These are phyloP conservation scores for Eristalinus sepulchralis DNA, from an alignment of 2,888 invertebrate species.

Conservation along the genomic window DNA sequence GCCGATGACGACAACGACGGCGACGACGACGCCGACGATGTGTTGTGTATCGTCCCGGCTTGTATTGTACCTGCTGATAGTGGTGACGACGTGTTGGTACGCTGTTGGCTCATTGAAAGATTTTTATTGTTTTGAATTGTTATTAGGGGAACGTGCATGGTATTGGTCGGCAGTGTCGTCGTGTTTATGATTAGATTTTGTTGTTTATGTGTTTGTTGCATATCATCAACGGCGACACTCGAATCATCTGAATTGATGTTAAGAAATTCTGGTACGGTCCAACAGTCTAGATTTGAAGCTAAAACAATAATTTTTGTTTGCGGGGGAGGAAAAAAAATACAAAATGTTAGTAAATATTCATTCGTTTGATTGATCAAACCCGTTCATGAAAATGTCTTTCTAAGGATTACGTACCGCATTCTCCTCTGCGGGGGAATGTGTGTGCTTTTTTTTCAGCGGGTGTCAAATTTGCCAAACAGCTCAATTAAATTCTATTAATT, in stretches of 20 bases:
- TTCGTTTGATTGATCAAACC: neutral
- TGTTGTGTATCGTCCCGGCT: conserved; percentile 25
- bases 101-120: conserved; percentile 75
- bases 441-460: conserved; percentile 16
- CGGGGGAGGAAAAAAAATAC: conserved; percentile 16
- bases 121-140: conserved; percentile 78
- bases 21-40: conserved; percentile 41
- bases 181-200: conserved; percentile 78
- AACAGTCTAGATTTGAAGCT: conserved; percentile 79
- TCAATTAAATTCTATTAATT: conserved; percentile 54
- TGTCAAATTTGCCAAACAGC: conserved; percentile 30
- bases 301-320: conserved; percentile 41
- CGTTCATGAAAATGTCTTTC: conserved; percentile 37
- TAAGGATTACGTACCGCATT: neutral
- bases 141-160: conserved; percentile 74
- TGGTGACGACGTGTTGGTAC: conserved; percentile 48
- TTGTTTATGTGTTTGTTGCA: conserved; percentile 74
- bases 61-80: conserved; percentile 7
- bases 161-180: conserved; percentile 75
- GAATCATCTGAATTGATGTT: conserved; percentile 77
- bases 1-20: conserved; percentile 22
- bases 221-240: conserved; percentile 73
- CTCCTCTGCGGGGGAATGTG: neutral
- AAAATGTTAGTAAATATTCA: conserved; percentile 15
- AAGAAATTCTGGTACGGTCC: conserved; percentile 77